These are phyloP conservation scores for Cheirogaleus major DNA, from an alignment of 2,797 vertebrate species.

Conservation along the genomic window DNA sequence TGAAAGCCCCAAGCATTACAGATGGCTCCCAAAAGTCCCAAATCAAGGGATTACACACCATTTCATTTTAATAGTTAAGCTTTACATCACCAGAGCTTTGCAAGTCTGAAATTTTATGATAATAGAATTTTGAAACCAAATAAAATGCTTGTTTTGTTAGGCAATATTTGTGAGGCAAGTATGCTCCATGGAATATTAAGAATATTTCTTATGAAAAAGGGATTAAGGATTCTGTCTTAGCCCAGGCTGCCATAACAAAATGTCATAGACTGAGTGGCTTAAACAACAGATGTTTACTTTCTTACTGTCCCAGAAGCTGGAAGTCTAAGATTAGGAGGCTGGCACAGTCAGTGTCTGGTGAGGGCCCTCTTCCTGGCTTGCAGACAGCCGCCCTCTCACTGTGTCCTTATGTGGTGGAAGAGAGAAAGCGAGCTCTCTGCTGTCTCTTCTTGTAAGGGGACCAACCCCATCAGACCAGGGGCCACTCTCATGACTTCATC, in stretches of 20 bases:
- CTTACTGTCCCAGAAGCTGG: not conserved
- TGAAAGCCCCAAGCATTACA: not conserved
- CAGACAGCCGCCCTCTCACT: not conserved
- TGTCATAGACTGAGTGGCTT: not conserved
- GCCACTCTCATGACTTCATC: not conserved
- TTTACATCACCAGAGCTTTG: not conserved
- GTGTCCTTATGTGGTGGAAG: not conserved
- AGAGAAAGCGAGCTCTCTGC: not conserved
- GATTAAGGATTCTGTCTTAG: not conserved
- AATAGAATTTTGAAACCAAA: not conserved
- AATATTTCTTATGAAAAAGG: not conserved
- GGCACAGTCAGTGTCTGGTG: fast-evolving
- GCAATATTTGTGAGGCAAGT: not conserved
- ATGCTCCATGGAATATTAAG: not conserved
- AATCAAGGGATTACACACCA: not conserved
- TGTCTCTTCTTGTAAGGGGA: not conserved
- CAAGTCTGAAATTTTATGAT: not conserved
- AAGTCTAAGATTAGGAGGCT: not conserved
- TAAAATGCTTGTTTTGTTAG: not conserved
- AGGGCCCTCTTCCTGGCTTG: not conserved
- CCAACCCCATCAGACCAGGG: not conserved
- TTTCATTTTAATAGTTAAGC: not conserved
- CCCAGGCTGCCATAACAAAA: not conserved
- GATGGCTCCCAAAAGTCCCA: not conserved
- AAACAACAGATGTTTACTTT: not conserved